Conservation (phyloP, 1,140 invertebrate species). For the Rhyacophila brunnea region DNA sequence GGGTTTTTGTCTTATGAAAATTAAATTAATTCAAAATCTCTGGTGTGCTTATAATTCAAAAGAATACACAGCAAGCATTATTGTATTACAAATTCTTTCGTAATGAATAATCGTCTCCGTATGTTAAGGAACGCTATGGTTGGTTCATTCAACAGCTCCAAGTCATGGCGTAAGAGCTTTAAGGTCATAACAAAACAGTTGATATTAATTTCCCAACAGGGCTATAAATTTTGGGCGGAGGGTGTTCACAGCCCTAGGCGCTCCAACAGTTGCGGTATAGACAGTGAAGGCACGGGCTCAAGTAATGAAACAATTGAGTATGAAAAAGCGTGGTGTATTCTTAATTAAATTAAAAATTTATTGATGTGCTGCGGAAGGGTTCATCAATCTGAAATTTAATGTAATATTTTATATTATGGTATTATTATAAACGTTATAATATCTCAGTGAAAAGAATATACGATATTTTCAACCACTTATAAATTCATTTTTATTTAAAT, state of each 20-base stretch:
- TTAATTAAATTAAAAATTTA: too few relatives aligned
- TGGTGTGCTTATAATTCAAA: neutral
- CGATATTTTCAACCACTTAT: too few relatives aligned
- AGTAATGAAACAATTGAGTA: too few relatives aligned
- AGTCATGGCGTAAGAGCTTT: constrained; percentile 25
- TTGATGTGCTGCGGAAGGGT: too few relatives aligned
- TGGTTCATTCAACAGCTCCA: constrained; percentile 31
- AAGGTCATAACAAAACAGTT: constrained; percentile 37
- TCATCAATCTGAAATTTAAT: too few relatives aligned
- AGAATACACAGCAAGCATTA: neutral
- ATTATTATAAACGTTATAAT: too few relatives aligned
- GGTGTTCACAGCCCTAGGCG: constrained; percentile 15
- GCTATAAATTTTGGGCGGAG: constrained; percentile 33
- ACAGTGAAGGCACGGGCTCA: too few relatives aligned
- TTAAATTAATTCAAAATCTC: neutral
- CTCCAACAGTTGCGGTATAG: constrained; percentile 9
- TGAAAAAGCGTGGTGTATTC: too few relatives aligned
- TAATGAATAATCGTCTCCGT: constrained; percentile 33
- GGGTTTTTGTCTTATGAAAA: too few relatives aligned
- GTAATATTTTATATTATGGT: too few relatives aligned
- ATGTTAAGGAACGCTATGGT: constrained; percentile 23
- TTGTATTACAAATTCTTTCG: constrained; percentile 26
- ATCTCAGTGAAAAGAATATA: too few relatives aligned
- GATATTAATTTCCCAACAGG: constrained; percentile 37
- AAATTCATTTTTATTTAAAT: too few relatives aligned